phyloP scores from a whole-genome alignment of 2,113 vertebrate genomes.

The Phainopepla nitens region DNA sequence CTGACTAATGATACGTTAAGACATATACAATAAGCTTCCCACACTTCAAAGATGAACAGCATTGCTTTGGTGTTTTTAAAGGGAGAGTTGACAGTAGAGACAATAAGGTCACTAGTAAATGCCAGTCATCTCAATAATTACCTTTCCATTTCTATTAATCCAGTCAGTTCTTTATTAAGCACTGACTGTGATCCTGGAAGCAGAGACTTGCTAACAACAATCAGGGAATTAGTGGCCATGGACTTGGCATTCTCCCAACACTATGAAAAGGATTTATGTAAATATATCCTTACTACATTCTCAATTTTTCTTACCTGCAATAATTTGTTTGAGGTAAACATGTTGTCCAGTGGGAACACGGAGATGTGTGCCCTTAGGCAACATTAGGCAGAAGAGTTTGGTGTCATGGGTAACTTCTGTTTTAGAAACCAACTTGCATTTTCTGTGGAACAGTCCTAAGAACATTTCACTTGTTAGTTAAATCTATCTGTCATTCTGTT shows the following conservation, averaged over 20 bases:
- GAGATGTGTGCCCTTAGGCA: conserved; percentile 80
- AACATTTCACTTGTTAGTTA: neutral
- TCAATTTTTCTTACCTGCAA: conserved; percentile 78
- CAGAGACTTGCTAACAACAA: neutral
- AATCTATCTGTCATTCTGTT: neutral
- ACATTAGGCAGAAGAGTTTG: conserved; percentile 77
- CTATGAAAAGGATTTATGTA: neutral
- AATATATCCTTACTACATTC: neutral
- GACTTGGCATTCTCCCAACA: neutral
- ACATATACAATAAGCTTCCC: neutral
- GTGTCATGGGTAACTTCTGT: conserved; percentile 85
- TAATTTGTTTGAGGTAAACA: conserved; percentile 85
- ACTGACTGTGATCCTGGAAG: neutral
- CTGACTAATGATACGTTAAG: neutral
- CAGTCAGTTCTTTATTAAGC: neutral
- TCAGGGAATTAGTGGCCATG: neutral
- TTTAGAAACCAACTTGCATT: conserved; percentile 86
- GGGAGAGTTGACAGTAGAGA: neutral
- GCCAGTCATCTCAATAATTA: neutral
- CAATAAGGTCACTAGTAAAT: neutral
- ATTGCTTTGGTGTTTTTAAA: neutral
- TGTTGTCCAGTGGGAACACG: conserved; percentile 85
- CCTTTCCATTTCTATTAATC: neutral
- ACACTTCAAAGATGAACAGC: neutral
- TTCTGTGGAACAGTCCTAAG: conserved; percentile 83